Conservation (phyloP, 1,140 invertebrate genomes). For the Saccostrea glomerata region DNA sequence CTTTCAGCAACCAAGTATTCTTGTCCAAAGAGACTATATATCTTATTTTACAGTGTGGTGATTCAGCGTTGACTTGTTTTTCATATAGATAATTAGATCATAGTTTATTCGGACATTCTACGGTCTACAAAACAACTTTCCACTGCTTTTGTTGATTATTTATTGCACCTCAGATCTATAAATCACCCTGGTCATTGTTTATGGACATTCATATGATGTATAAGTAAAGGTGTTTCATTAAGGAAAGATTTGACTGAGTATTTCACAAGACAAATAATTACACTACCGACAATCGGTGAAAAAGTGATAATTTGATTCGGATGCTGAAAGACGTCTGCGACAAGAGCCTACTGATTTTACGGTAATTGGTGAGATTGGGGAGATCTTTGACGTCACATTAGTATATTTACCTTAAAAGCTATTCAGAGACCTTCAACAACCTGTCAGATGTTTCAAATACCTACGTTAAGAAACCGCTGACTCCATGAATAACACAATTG, state of each 20-base stretch:
- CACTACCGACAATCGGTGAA: neutral
- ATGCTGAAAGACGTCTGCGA: slow-evolving; percentile 7
- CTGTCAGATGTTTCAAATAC: neutral
- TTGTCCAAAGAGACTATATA: neutral
- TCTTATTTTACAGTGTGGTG: neutral
- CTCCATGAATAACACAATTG: neutral
- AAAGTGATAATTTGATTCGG: slow-evolving; percentile 36
- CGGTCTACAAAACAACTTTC: neutral
- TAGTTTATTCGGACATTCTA: neutral
- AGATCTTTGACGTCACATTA: neutral
- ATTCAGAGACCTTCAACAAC: neutral
- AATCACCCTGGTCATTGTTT: neutral
- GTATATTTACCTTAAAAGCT: neutral
- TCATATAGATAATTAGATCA: neutral
- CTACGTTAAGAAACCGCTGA: neutral
- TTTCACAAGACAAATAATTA: slow-evolving; percentile 32
- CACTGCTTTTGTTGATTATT: neutral
- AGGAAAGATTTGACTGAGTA: slow-evolving; percentile 26
- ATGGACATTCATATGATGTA: neutral
- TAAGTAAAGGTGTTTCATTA: slow-evolving; percentile 22
- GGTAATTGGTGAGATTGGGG: neutral
- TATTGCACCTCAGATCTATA: neutral
- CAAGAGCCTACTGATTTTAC: neutral
- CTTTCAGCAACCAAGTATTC: neutral
- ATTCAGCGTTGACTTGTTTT: neutral